Conservation (phyloP, 2,888 invertebrate species). For the Drosophila meridionalis region DNA sequence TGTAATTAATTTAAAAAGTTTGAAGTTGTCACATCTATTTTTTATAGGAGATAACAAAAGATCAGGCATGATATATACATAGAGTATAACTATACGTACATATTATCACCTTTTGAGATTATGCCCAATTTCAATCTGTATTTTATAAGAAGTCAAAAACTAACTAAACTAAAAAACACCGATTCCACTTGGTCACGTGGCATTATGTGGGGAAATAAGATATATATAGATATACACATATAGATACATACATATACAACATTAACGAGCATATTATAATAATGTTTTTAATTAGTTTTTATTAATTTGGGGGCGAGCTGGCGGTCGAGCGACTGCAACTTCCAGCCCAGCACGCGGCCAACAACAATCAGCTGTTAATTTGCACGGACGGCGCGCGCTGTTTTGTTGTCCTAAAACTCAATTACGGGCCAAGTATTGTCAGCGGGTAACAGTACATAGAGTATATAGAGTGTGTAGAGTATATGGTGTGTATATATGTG, state of each 20-base stretch:
- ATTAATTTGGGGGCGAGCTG: slow-evolving; percentile 1
- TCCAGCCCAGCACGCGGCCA: slow-evolving; percentile 14
- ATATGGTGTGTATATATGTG: not conserved
- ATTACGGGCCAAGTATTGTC: slow-evolving; percentile 29
- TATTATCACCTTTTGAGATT: no score
- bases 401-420: slow-evolving; percentile 26
- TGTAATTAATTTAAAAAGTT: no score
- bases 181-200: not conserved
- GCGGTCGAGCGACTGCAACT: not conserved
- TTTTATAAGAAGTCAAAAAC: not conserved
- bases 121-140: not conserved
- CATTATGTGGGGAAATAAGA: not conserved
- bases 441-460: slow-evolving; percentile 13
- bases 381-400: not conserved
- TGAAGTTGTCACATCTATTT: no score
- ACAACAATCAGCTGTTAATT: slow-evolving; percentile 8
- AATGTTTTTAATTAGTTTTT: slow-evolving; percentile 4
- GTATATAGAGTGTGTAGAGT: not conserved
- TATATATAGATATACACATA: not conserved
- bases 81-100: no score
- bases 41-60: no score
- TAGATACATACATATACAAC: not conserved
- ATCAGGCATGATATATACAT: no score
- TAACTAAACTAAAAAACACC: not conserved
- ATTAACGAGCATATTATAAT: not conserved